Evolutionary conservation across 2,797 vertebrate genomes (phyloP).

Genomic region (Rallus crepitans): DNA sequence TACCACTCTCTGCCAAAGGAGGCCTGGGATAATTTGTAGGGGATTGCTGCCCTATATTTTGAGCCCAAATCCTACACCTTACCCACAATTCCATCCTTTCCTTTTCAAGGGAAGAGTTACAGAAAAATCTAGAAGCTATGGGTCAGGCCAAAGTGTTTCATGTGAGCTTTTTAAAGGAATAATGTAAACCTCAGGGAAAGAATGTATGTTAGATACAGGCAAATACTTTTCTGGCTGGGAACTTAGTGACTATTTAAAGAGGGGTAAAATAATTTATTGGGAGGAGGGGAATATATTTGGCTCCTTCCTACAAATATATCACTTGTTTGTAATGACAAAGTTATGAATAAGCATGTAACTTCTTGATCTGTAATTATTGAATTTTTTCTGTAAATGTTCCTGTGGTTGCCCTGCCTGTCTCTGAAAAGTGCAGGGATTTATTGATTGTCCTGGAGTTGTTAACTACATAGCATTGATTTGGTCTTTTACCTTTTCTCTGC

Average conservation of each 20-base stretch:
- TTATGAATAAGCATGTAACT: slow-evolving; percentile 5
- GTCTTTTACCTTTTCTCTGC: background rate
- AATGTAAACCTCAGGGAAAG: background rate
- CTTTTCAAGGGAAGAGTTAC: background rate
- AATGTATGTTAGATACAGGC: background rate
- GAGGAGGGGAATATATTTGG: background rate
- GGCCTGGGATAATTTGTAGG: background rate
- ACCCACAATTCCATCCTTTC: background rate
- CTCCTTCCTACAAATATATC: background rate
- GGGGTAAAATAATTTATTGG: background rate
- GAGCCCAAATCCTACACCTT: background rate
- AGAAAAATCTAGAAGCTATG: background rate
- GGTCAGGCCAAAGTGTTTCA: background rate
- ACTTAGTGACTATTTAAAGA: background rate
- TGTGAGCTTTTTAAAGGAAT: background rate
- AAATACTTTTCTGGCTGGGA: background rate
- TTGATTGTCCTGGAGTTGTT: background rate
- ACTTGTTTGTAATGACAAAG: background rate
- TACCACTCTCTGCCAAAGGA: background rate
- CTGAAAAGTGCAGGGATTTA: background rate
- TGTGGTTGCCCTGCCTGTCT: background rate
- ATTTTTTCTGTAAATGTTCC: background rate
- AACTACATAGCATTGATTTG: background rate
- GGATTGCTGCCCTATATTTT: background rate
- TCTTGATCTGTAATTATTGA: background rate